Evolutionary conservation across 2,113 vertebrate species (phyloP).

Genomic region (Connochaetes taurinus): DNA sequence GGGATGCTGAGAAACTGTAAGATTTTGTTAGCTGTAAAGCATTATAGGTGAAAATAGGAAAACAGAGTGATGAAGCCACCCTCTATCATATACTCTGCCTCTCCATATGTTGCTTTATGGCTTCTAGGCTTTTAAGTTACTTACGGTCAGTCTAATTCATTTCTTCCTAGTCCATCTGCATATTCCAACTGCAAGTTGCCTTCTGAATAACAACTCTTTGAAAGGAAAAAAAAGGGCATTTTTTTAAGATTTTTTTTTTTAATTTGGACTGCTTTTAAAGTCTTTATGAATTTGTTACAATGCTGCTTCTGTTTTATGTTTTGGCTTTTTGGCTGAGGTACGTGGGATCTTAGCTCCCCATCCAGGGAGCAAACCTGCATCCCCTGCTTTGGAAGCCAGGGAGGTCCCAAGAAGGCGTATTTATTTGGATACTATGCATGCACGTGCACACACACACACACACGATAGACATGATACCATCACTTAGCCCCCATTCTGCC

Average conservation of each 20-base stretch:
- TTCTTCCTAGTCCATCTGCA: neutral
- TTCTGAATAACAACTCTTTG: neutral
- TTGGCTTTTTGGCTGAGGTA: neutral
- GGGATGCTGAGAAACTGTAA: neutral
- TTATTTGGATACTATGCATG: neutral
- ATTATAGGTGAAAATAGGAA: neutral
- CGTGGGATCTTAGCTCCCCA: neutral
- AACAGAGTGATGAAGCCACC: neutral
- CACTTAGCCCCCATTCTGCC: neutral
- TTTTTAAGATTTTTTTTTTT: neutral
- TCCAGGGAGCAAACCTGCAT: neutral
- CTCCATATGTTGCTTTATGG: neutral
- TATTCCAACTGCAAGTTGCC: neutral
- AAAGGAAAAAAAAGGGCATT: neutral
- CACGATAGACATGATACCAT: neutral
- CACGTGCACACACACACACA: rapidly evolving
- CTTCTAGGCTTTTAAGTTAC: neutral
- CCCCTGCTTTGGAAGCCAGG: neutral
- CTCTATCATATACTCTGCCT: neutral
- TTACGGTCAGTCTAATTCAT: neutral
- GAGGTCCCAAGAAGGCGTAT: neutral
- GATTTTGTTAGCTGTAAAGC: neutral
- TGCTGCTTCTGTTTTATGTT: neutral
- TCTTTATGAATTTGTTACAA: neutral
- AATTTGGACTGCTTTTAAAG: neutral